A percentile compares a stretch with the other conserved stretches of the same genome.
phyloP scores from a whole-genome alignment of 2,888 invertebrate species.

The Cerceris rybyensis region DNA sequence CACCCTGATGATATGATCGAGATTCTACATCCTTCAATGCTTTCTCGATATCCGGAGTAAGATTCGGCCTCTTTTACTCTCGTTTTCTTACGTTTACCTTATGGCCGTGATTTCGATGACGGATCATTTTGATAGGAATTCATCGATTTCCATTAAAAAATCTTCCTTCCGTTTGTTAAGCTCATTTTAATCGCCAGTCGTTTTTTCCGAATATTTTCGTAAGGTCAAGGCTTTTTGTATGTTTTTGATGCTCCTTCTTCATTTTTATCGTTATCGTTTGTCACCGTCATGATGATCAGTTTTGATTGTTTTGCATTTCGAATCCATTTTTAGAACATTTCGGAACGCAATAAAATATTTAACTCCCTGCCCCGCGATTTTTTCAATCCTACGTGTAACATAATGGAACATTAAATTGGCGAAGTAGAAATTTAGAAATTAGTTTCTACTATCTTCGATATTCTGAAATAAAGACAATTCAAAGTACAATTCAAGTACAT shows the following conservation, averaged over 20 bases:
- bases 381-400: background rate
- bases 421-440: too few species aligned
- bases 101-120: background rate
- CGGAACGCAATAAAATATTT: background rate
- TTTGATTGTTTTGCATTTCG: background rate
- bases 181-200: too few species aligned
- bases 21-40: conserved; percentile 4
- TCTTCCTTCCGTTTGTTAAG: background rate
- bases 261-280: background rate
- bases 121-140: background rate
- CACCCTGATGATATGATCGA: background rate
- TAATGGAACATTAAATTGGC: too few species aligned
- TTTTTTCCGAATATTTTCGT: too few species aligned
- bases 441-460: too few species aligned
- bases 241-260: conserved; percentile 13
- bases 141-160: conserved; percentile 2
- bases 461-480: too few species aligned
- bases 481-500: too few species aligned
- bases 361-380: background rate
- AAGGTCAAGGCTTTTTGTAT: background rate
- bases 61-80: background rate
- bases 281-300: background rate
- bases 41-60: background rate
- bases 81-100: background rate
- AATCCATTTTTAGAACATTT: background rate